Conservation (phyloP, 2,888 invertebrate species). For the Antheraea yamamai region DNA sequence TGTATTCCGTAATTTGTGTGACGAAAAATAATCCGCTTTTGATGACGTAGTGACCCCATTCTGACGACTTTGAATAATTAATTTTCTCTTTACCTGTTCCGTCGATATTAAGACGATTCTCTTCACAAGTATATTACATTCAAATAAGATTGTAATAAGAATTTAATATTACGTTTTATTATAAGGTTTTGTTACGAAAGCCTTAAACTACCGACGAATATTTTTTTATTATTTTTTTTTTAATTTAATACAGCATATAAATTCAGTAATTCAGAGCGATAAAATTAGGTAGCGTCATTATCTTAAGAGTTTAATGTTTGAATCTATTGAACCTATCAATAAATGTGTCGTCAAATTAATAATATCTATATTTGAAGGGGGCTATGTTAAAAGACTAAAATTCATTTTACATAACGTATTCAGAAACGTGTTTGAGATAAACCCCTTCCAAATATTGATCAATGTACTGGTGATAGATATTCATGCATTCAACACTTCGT, state of each 20-base stretch:
- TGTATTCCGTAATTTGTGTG: conserved; percentile 16
- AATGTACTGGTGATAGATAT: no score
- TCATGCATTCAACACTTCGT: neutral
- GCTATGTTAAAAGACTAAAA: no score
- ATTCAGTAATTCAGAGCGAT: no score
- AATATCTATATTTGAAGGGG: no score
- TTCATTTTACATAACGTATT: no score
- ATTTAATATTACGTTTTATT: neutral
- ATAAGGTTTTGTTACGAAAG: neutral
- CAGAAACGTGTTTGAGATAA: no score
- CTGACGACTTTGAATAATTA: conserved; percentile 17
- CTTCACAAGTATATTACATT: neutral
- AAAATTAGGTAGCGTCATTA: no score
- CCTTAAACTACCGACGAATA: neutral
- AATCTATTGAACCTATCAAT: no score
- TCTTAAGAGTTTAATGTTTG: no score
- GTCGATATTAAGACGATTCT: conserved; percentile 15
- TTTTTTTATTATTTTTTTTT: neutral
- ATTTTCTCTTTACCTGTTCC: conserved; percentile 7
- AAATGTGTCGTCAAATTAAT: no score
- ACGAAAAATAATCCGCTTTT: conserved; percentile 18
- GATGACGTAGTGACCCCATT: conserved; percentile 13
- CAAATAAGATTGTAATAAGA: neutral
- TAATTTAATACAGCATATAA: no score
- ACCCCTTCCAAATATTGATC: no score